Percentiles rank a stretch among this genome's conserved stretches.
Evolutionary conservation across 2,797 vertebrate genomes (phyloP).

Genomic region (Periparus ater): DNA sequence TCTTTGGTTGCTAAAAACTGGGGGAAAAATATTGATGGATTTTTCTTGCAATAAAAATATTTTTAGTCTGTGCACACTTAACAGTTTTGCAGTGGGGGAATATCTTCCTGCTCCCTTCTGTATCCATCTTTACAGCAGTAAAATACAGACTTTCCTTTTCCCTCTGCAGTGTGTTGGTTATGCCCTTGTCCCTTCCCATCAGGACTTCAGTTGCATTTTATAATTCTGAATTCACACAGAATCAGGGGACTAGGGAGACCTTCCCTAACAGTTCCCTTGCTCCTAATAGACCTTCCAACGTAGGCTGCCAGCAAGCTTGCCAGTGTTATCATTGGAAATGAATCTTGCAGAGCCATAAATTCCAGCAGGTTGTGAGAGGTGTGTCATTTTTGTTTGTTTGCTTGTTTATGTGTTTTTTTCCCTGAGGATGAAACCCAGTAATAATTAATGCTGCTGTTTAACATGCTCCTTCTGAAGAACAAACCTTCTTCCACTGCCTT

Average conservation of each 20-base stretch:
- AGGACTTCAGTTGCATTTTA: background rate
- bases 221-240: background rate
- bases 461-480: background rate
- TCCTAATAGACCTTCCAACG: background rate
- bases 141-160: background rate
- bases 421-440: background rate
- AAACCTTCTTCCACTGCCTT: background rate
- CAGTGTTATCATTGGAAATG: background rate
- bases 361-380: background rate
- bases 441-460: background rate
- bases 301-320: background rate
- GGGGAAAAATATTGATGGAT: background rate
- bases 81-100: background rate
- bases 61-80: background rate
- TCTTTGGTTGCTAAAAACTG: background rate
- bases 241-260: background rate
- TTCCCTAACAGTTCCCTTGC: background rate
- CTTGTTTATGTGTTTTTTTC: background rate
- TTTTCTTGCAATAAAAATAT: constrained; percentile 7
- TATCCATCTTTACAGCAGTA: background rate
- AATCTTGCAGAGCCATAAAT: background rate
- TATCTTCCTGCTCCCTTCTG: background rate
- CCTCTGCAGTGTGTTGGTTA: background rate
- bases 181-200: background rate
- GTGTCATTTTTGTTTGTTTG: background rate